phyloP scores from a whole-genome alignment of 2,888 invertebrate genomes.

The Scaptomyza reducta region DNA sequence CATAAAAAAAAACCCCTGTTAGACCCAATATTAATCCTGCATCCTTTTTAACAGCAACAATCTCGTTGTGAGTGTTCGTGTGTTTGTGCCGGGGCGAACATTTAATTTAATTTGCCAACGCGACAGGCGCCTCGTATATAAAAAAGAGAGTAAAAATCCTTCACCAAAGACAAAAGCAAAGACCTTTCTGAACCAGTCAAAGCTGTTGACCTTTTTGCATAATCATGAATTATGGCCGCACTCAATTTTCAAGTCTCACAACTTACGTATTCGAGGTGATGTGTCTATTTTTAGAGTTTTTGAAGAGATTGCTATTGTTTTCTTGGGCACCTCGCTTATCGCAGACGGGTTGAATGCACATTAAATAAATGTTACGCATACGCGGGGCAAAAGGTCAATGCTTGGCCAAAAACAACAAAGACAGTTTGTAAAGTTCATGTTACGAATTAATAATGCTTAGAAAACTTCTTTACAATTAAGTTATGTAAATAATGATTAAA shows the following conservation, averaged over 20 bases:
- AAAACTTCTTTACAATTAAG: not conserved
- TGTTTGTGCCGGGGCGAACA: slow-evolving; percentile 33
- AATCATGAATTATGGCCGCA: slow-evolving; percentile 76
- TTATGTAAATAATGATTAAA: not conserved
- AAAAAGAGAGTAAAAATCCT: slow-evolving; percentile 22
- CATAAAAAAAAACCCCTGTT: slow-evolving; percentile 23
- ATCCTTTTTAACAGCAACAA: slow-evolving; percentile 49
- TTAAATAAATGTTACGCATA: slow-evolving; percentile 51
- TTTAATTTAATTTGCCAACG: slow-evolving; percentile 75
- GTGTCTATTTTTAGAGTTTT: slow-evolving; percentile 9
- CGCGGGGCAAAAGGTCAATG: slow-evolving; percentile 40
- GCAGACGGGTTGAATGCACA: slow-evolving; percentile 42
- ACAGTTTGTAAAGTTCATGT: slow-evolving; percentile 1
- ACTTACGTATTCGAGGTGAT: slow-evolving; percentile 33
- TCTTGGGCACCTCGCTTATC: slow-evolving; percentile 2
- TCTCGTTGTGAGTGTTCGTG: slow-evolving; percentile 18
- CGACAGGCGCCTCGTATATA: slow-evolving; percentile 61
- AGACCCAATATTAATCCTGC: slow-evolving; percentile 48
- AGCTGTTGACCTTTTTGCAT: slow-evolving; percentile 77
- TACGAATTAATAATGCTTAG: not conserved
- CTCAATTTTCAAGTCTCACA: slow-evolving; percentile 44
- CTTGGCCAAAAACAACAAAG: slow-evolving; percentile 13
- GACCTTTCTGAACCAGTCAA: slow-evolving; percentile 33
- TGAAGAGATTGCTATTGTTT: slow-evolving; percentile 42
- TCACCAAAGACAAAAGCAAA: slow-evolving; percentile 4